Base-by-base conservation (phyloP, 2,113 vertebrate genomes). In the Aegithalos caudatus region DNA sequence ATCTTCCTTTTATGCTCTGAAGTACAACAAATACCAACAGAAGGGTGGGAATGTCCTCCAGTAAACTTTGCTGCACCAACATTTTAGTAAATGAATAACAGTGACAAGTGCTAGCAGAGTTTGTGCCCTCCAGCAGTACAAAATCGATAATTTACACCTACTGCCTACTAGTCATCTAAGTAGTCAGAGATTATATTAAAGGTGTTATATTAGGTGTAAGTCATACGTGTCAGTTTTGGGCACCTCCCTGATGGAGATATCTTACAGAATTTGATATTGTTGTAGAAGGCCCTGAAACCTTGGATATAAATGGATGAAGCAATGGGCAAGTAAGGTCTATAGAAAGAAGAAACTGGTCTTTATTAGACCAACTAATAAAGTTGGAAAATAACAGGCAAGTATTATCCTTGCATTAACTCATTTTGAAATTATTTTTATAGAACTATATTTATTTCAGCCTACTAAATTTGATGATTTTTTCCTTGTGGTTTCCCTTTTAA, bases 161-260 rank as follows among this genome's bases (percentile, higher is more conserved):
- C 17, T 70, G 33, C 10, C 23, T 70, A 11, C 29, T 64, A 53
- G n/a, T 27, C 56, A 29, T 23, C 15, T 31, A 54, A n/a, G n/a
- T 10, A 79, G 9, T 38, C 23, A 71, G 14, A 44, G 9, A 29
- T 38, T 21, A 17, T 23, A n/a, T 37, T 51, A 37, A 22, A 44
- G 29, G 6, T 6, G 3, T 72, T 69, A 9, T 12, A 61, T 23
- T 66, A 70, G 58, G 11, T 18, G 7, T 27, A 76, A 71, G 28
- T 57, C 35, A 74, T 10, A 12, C 0, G 0, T 44, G 13, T 62
- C 22, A 6, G 13, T 19, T 94, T 87, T 44, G 53, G 35, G 16
- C 42, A 61, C 6, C 3, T 47, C 10, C 13, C 19, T 47, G 28
- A 22, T 33, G 28, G 35, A 42, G 51, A 90, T 45, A 3, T 31